Conservation (phyloP, 2,888 invertebrate species). For the Caenorhabditis angaria region DNA sequence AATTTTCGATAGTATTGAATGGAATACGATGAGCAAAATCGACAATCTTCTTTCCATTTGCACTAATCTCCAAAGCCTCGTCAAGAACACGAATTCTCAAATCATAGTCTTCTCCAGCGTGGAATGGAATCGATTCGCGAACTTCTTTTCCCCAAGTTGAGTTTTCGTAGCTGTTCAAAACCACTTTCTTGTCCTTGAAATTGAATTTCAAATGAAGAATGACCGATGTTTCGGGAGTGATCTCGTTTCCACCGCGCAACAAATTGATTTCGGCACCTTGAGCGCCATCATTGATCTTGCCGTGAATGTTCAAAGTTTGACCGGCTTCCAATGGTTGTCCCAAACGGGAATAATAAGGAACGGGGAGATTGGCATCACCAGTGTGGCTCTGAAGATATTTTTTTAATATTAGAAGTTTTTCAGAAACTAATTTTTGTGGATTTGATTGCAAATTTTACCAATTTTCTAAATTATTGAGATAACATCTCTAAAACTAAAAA, state of each 20-base stretch:
- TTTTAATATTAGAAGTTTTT: too few relatives aligned
- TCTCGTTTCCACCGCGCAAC: constrained; percentile 50
- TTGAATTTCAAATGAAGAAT: constrained; percentile 66
- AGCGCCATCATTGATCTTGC: constrained; percentile 55
- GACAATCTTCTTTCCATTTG: constrained; percentile 63
- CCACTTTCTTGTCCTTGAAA: constrained; percentile 65
- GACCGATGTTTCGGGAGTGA: constrained; percentile 52
- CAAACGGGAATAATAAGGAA: constrained; percentile 63
- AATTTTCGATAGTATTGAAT: constrained; percentile 58
- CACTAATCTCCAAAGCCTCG: constrained; percentile 64
- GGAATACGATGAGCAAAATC: constrained; percentile 66
- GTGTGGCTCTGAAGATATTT: constrained; percentile 35
- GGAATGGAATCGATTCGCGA: constrained; percentile 59
- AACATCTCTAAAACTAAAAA: too few relatives aligned
- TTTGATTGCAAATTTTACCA: too few relatives aligned
- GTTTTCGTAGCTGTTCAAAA: constrained; percentile 61
- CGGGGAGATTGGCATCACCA: constrained; percentile 44
- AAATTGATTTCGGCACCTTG: constrained; percentile 54
- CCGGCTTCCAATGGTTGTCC: constrained; percentile 56
- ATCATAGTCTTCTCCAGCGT: constrained; percentile 64
- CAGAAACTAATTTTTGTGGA: too few relatives aligned
- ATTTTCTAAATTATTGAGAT: too few relatives aligned
- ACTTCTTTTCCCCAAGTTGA: constrained; percentile 70
- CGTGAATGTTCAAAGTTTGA: constrained; percentile 63
- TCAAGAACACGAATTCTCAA: constrained; percentile 68